Base-by-base conservation (phyloP, 1,140 invertebrate genomes). In the Antheraea pernyi region DNA sequence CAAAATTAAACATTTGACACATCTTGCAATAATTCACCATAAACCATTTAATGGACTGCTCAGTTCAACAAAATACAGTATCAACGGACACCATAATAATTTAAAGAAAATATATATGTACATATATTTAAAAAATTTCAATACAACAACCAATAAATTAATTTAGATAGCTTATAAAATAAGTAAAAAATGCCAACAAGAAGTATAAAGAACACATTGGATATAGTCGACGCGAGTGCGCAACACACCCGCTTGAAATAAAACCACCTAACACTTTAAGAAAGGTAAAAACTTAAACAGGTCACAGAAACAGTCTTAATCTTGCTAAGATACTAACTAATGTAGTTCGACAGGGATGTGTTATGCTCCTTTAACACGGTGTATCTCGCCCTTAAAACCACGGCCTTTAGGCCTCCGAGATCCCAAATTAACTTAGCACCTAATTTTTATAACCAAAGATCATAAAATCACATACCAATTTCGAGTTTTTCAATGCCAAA, bases 71-170 rank as follows among this genome's bases (percentile, higher is more conserved):
- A 89, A 80, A 88, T 84, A 86, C 85, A 74, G 53, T 68, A 71
- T 78, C 73, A 10, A 39, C 79, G 77, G 77, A 84, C 84, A 87
- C 78, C 86, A 84, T 77, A 89, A 91, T 88, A 91, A 90, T 90
- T 89, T 89, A 89, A 85, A 83, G 84, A 85, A 88, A 84, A 81
- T 13, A 88, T 83, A 82, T 53, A 6, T n/a, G 39, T 42, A 42
- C 11, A 60, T 30, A 61, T 22, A 84, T 82, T 89, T 88, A 88
- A 84, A 90, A 91, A 89, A 85, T 92, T 91, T 91, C 80, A 89
- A 92, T 91, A 87, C 85, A 92, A 92, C 86, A 92, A 92, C 90
- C 89, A 91, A 92, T 92, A 92, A 92, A 91, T 91, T 92, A 92
- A 91, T 92, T 92, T 92, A 86, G 90, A 88, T 84, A 84, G 82